Evolutionary conservation across 2,797 vertebrate genomes (phyloP), one percentile per base, ranked within the genome.

Genomic region (Falco biarmicus): DNA sequence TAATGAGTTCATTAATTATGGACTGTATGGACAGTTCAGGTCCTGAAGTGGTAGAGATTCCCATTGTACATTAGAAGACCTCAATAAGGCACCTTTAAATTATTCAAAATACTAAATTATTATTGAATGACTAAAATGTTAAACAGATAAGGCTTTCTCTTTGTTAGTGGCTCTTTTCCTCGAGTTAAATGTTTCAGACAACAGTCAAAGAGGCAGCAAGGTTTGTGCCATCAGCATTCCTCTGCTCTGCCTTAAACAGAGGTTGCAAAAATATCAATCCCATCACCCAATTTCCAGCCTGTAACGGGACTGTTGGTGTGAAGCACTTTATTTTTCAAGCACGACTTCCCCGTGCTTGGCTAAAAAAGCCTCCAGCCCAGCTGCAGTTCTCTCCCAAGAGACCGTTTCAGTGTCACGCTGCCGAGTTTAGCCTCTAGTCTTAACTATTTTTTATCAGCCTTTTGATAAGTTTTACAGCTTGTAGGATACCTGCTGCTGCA

Each of bases 281-380:
- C 25, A 11, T 22, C 39, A 31, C 18, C 63, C 5, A 2, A 0
- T 43, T 41, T 60, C 71, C 61, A 78, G 73, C 24, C 75, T 43
- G 32, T 31, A 70, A 26, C 54, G 21, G 5, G 14, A 6, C 6
- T 6, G 3, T 5, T 43, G 26, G 5, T 63, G 66, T 13, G 63
- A 53, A 54, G 29, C 22, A 18, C 48, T 68, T 43, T 1, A 2
- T 43, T 73, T 57, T 73, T 39, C 32, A 63, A 41, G 47, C 13
- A 7, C 54, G 11, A 43, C 0, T 0, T 51, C 24, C 22, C 43
- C 4, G 9, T 47, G 37, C 63, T 15, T 65, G 51, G 24, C 39
- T 32, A 18, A 50, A 54, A 29, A 19, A 15, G 47, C 29, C 28
- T 84, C 7, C 0, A 31, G 41, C 78, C 59, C 63, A 69, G 59